These are phyloP conservation scores for Phenganax marumi DNA, from an alignment of 92 coral and sea anemone species.

Conservation along the genomic window DNA sequence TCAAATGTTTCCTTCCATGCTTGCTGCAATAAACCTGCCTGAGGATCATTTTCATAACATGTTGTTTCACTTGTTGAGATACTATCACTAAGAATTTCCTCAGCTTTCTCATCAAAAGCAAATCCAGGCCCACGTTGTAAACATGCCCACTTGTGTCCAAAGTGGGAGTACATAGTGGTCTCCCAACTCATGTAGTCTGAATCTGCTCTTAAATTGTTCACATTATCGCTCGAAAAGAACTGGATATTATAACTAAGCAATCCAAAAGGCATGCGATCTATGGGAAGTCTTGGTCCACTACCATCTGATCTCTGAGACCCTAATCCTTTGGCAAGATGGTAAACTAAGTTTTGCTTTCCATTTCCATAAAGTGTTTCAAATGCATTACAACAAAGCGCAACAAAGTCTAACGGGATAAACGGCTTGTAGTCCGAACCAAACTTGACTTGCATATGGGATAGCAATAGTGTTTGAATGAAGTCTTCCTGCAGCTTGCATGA, in stretches of 20 bases:
- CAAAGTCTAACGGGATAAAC: conserved; percentile 53
- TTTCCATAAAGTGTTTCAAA: conserved; percentile 25
- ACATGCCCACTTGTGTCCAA: conserved; percentile 52
- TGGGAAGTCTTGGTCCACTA: conserved; percentile 46
- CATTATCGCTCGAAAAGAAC: conserved; percentile 38
- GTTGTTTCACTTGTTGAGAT: background rate
- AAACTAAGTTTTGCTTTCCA: conserved; percentile 38
- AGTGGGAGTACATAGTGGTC: conserved; percentile 47
- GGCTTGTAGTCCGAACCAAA: background rate
- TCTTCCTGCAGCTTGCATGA: conserved; percentile 3
- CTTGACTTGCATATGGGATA: conserved; percentile 1
- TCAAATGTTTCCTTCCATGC: conserved; percentile 41
- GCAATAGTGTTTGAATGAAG: conserved; percentile 33
- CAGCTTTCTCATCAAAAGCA: background rate
- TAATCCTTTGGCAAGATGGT: conserved; percentile 45
- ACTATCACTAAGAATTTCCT: background rate
- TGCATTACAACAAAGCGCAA: conserved; percentile 37
- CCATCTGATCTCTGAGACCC: conserved; percentile 32
- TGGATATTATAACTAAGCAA: conserved; percentile 51
- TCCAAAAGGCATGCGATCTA: conserved; percentile 60
- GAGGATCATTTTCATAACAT: background rate
- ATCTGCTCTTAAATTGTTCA: conserved; percentile 41
- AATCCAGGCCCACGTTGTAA: conserved; percentile 46
- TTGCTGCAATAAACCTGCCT: conserved; percentile 26
- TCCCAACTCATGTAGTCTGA: conserved; percentile 46